These are phyloP conservation scores for Micromesistius poutassou DNA, from an alignment of 2,797 vertebrate genomes.

Conservation along the genomic window DNA sequence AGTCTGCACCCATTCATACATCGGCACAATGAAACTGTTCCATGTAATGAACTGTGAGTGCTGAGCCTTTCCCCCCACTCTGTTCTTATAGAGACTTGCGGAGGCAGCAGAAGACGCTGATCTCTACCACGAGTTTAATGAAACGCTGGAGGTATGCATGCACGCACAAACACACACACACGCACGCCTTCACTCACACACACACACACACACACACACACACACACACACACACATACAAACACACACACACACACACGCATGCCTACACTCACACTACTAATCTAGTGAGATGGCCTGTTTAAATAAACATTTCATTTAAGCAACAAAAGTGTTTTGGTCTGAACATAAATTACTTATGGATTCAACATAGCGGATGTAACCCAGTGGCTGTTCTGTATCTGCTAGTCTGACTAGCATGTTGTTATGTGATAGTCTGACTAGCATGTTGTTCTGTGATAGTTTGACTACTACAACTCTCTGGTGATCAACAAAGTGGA, in stretches of 20 bases:
- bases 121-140: slow-evolving; percentile 87
- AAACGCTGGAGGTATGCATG: slow-evolving; percentile 82
- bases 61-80: background rate
- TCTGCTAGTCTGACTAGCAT: no score
- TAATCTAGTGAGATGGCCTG: background rate
- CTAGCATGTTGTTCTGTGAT: slow-evolving; percentile 67
- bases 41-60: background rate
- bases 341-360: background rate
- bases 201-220: background rate
- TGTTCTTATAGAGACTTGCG: slow-evolving; percentile 78
- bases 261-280: background rate
- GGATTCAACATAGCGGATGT: background rate
- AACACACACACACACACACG: background rate
- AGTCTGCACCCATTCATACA: background rate
- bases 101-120: slow-evolving; percentile 93
- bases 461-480: slow-evolving; percentile 93
- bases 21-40: background rate
- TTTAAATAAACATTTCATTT: background rate
- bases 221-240: background rate
- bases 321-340: background rate
- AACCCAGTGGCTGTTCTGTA: background rate
- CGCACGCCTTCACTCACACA: background rate
- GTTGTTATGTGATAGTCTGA: slow-evolving; percentile 57
- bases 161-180: slow-evolving; percentile 60
- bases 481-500: slow-evolving; percentile 84